Evolutionary conservation across 2,113 vertebrate species (phyloP), one percentile per base, ranked within the genome.

Genomic region (Megaceryle torquata): DNA sequence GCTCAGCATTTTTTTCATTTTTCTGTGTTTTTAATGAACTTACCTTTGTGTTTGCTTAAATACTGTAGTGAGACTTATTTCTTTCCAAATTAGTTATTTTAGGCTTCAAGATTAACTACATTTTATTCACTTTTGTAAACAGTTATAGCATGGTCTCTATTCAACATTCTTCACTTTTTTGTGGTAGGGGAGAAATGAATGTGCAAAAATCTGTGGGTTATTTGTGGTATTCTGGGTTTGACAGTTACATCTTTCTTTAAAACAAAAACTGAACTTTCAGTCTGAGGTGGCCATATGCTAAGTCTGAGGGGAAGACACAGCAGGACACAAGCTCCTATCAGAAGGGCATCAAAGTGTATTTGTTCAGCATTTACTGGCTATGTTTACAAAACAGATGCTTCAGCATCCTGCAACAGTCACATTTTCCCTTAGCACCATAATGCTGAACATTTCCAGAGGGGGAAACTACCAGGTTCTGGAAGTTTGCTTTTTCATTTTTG

Each of bases 51-150:
- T 98, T 98, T 91, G 96, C 97, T 97, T 76, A 96, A 98, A 97
- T 97, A 97, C 96, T 98, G 97, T 97, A 98, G 96, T 95, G 91
- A 97, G 96, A 96, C 89, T 89, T 96, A 39, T 93, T 98, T 98
- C 94, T 97, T 97, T 97, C 95, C 68, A n/a, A 87, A 75, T 96
- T 92, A 97, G 95, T 98, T 98, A 94, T 97, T 98, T 97, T 97
- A 98, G 91, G 96, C 94, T 96, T 98, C 82, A 60, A 97, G 96
- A 97, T 35, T 79, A 97, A 91, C 95, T 94, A 94, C 96, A 96
- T 98, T 98, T 98, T 98, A 97, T 85, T 98, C 97, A 97, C 97
- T 98, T 98, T 98, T 98, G 95, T 98, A 98, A 97, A 97, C 97
- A 97, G 97, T 96, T 97, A 96, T 87, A 96, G 98, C 98, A 98